A percentile compares a stretch with the other conserved stretches of the same genome.
These are phyloP conservation scores for Synergus umbraculus DNA, from an alignment of 2,888 invertebrate genomes.

Conservation along the genomic window DNA sequence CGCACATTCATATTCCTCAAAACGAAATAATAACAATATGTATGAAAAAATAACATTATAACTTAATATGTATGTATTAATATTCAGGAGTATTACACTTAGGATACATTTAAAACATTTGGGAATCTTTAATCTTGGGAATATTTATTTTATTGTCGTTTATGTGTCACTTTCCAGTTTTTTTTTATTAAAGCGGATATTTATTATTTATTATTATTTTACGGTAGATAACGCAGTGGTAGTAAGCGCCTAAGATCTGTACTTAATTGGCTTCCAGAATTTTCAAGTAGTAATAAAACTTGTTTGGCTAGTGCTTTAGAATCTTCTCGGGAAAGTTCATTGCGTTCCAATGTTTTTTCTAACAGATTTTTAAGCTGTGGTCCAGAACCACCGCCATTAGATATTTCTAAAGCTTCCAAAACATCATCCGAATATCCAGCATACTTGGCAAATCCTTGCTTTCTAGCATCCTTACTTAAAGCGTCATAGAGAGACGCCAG, in stretches of 20 bases:
- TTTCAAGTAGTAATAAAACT: constrained; percentile 80
- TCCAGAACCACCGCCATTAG: constrained; percentile 80
- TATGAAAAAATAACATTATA: too few relatives aligned
- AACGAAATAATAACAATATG: too few relatives aligned
- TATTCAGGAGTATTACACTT: too few relatives aligned
- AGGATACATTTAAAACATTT: too few relatives aligned
- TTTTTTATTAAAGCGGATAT: too few relatives aligned
- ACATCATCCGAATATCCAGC: constrained; percentile 82
- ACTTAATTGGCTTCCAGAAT: constrained; percentile 80
- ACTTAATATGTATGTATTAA: too few relatives aligned
- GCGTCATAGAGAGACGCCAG: constrained; percentile 82
- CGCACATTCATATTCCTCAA: too few relatives aligned
- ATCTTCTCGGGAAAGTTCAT: constrained; percentile 81
- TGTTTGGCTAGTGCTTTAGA: constrained; percentile 80
- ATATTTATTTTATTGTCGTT: too few relatives aligned
- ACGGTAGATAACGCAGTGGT: constrained; percentile 77
- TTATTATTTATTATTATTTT: constrained; percentile 39
- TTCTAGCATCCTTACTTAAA: constrained; percentile 83
- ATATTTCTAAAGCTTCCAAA: constrained; percentile 79
- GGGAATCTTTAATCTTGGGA: too few relatives aligned
- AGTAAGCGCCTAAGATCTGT: constrained; percentile 81
- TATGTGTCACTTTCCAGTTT: too few relatives aligned
- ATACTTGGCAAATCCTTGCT: constrained; percentile 81
- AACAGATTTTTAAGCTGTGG: constrained; percentile 81
- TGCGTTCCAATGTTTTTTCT: constrained; percentile 80